Evolutionary conservation across 2,888 invertebrate genomes (phyloP).

Genomic region (Campoplex capitator): DNA sequence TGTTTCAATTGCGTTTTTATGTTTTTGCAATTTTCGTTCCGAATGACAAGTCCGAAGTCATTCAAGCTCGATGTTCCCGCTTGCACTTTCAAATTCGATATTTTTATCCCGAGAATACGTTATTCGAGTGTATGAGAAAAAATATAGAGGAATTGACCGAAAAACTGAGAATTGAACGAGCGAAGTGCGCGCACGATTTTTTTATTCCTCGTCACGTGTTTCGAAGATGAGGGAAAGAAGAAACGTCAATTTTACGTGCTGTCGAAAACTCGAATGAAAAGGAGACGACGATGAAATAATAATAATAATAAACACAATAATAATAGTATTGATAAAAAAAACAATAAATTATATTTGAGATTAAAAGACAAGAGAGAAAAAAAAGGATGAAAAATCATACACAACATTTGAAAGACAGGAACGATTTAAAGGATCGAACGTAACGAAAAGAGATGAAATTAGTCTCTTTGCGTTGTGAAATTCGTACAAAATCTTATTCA

Average conservation of each 20-base stretch:
- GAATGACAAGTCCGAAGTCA: background rate
- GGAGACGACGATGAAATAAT: background rate
- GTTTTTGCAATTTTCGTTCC: slow-evolving; percentile 40
- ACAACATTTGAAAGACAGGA: slow-evolving; percentile 44
- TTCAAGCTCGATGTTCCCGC: background rate
- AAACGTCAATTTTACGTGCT: background rate
- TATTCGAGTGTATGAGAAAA: background rate
- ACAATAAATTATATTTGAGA: slow-evolving; percentile 57
- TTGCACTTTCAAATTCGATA: slow-evolving; percentile 1
- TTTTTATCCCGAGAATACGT: slow-evolving; percentile 15
- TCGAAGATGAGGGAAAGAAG: background rate
- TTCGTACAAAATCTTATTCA: slow-evolving; percentile 14
- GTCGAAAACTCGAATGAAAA: background rate
- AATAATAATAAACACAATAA: slow-evolving; percentile 31
- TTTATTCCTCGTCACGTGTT: background rate
- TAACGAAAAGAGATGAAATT: slow-evolving; percentile 46
- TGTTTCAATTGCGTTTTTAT: no score
- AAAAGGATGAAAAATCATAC: background rate
- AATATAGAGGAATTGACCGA: background rate
- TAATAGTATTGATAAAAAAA: slow-evolving; percentile 44
- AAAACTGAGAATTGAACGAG: background rate
- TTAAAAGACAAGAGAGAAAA: slow-evolving; percentile 15
- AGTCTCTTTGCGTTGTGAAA: background rate
- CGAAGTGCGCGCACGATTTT: background rate
- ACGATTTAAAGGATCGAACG: slow-evolving; percentile 42